Evolutionary conservation across 2,113 vertebrate species (phyloP), one percentile per base, ranked within the genome.

Genomic region (Pseudorectes ferrugineus): DNA sequence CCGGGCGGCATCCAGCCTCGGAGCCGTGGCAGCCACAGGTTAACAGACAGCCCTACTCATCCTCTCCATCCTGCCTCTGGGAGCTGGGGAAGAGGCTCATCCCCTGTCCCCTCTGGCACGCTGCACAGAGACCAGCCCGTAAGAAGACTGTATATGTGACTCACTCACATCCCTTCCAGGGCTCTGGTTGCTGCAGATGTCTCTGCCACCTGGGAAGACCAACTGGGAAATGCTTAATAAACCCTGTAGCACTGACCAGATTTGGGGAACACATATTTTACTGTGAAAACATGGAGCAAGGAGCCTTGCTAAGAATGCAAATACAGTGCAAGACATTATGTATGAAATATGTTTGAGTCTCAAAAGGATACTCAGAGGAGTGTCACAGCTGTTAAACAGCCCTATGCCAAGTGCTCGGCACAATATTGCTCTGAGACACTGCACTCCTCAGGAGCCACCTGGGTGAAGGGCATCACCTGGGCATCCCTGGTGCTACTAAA

Each of bases 1-100:
- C 0, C n/a, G n/a, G n/a, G n/a, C n/a, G n/a, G n/a, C n/a, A 65
- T 11, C 38, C 38, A 38, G 38, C 38, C 38, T 38, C 38, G 1
- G 18, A 72, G 14, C 21, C 0, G 0, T 26, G 43, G 48, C 43
- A 87, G 43, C 22, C 9, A 8, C 0, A 0, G 71, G 11, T 36
- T 1, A 1, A 12, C 25, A 65, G 45, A 42, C 23, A 77, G 38
- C 29, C 31, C 43, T 67, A 7, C 9, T 38, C 31, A 48, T 33
- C 48, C 26, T 63, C 77, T 74, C 20, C 61, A 35, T 46, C 38
- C 35, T 85, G 11, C 42, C 43, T 40, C 48, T 22, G 12, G n/a
- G 18, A 71, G 19, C 22, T 17, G 1, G 4, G 22, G 7, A 17
- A 67, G 36, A 48, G 20, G 25, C 9, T 67, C 25, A 68, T 5